Base-by-base conservation (phyloP, 2,797 vertebrate genomes). In the Notolabrus celidotus region DNA sequence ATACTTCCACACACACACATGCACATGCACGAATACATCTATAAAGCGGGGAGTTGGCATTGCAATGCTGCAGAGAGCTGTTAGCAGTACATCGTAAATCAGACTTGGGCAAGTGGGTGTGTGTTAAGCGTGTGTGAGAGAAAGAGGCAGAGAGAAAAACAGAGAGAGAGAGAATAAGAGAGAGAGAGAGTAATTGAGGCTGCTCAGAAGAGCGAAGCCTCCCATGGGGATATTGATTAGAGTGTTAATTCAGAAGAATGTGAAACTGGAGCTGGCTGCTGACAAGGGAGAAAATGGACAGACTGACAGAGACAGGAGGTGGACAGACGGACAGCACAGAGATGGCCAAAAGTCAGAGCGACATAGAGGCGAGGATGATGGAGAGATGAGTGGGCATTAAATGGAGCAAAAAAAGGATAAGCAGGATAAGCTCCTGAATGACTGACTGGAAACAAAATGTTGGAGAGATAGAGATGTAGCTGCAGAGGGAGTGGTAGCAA, bases 141-240 rank as follows among this genome's bases (percentile, higher is more conserved):
- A 27, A 6, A 27, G 6, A 3, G 6, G 27, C 27, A 27, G 27
- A 27, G 27, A 27, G 27, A 6, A 6, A 27, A 6, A 3, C 6
- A 27, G 27, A 31, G 67, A 11, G 64, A 3, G 59, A 10, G 49
- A 5, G 46, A 25, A 72, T 27, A 58, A 53, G 71, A 19, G 46
- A 46, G 74, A 57, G 74, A 58, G 82, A 80, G 76, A 81, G 71
- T 86, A 90, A 87, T 81, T 73, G 85, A 84, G 82, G 69, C 73
- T 82, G 78, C 79, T 77, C 81, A 82, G 84, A 42, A 67, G 83
- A 82, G 83, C 43, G 59, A 86, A 86, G 72, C 79, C 83, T 87
- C 86, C 88, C 83, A 7, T 70, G 83, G 87, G 83, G 80, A 86
- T 92, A 90, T 92, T 90, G 89, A 93, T 93, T 88, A 85, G 84